These are phyloP conservation scores for Botrylloides violaceus DNA, from an alignment of 23 tunicate species.

Conservation along the genomic window DNA sequence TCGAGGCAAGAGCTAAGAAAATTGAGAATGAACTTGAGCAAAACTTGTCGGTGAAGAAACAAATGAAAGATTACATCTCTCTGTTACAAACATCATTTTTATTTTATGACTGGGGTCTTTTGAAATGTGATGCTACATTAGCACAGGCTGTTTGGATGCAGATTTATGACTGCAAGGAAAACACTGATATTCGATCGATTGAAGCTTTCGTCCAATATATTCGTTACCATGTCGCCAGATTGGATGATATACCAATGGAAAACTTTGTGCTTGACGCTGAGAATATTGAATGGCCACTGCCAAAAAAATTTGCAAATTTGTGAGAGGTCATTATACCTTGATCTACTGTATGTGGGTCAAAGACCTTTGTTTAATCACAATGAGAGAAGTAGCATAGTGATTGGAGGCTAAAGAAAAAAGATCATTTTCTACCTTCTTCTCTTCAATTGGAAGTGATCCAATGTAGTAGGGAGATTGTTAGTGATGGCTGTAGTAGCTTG, in stretches of 20 bases:
- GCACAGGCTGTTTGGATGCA: conserved; percentile 63
- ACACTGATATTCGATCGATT: neutral
- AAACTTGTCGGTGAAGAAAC: conserved; percentile 25
- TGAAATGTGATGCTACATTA: conserved; percentile 51
- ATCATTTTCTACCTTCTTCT: too few relatives aligned
- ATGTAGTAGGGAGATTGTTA: too few relatives aligned
- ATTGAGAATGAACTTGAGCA: conserved; percentile 46
- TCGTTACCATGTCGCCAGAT: conserved; percentile 5
- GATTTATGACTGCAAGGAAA: conserved; percentile 18
- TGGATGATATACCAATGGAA: conserved; percentile 21
- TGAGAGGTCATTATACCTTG: too few relatives aligned
- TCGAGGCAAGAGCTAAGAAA: conserved; percentile 28
- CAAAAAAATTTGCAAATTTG: conserved; percentile 6
- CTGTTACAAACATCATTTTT: conserved; percentile 28
- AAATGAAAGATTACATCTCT: conserved; percentile 22
- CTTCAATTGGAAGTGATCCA: too few relatives aligned
- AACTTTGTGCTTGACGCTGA: neutral
- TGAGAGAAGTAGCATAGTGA: too few relatives aligned
- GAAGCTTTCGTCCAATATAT: conserved; percentile 19
- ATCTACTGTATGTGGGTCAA: too few relatives aligned
- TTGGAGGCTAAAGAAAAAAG: too few relatives aligned
- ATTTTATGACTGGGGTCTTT: conserved; percentile 54
- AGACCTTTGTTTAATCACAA: too few relatives aligned
- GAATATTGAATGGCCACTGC: conserved; percentile 14
- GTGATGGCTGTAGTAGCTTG: too few relatives aligned